Conservation (phyloP, 2,888 invertebrate species). For the Sphaeridia pumilis region DNA sequence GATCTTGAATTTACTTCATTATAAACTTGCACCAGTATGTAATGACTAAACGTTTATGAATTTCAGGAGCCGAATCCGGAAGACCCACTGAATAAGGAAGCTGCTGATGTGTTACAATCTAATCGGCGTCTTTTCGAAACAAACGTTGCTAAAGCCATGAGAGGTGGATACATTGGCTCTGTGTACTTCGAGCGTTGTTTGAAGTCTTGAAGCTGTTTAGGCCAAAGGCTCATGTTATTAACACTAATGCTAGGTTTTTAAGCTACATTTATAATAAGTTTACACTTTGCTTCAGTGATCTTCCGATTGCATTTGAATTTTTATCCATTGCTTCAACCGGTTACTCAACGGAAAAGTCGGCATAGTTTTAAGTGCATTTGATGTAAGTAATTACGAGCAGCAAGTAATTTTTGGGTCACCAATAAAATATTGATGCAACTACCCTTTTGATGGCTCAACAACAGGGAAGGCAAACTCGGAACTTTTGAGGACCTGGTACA, state of each 20-base stretch:
- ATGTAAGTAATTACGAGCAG: no score
- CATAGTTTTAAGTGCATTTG: no score
- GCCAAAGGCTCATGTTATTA: neutral
- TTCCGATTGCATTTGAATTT: no score
- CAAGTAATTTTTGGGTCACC: no score
- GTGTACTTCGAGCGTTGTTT: slow-evolving; percentile 92
- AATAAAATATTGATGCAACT: no score
- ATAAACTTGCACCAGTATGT: neutral
- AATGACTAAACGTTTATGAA: slow-evolving; percentile 20
- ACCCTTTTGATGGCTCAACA: no score
- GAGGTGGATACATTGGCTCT: slow-evolving; percentile 87
- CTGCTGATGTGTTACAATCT: slow-evolving; percentile 89
- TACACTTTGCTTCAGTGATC: no score
- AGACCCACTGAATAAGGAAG: slow-evolving; percentile 96
- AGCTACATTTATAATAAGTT: neutral
- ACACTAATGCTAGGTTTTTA: neutral
- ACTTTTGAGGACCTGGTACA: no score
- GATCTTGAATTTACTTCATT: slow-evolving; percentile 34
- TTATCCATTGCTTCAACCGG: no score
- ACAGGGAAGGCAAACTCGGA: no score
- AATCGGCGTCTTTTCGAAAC: slow-evolving; percentile 89
- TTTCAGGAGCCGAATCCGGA: slow-evolving; percentile 93
- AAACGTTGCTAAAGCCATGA: slow-evolving; percentile 91
- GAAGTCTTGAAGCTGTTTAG: slow-evolving; percentile 53
- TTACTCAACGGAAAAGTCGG: no score